Conservation (phyloP, 2,797 vertebrate species). For the Phoeniculus purpureus region DNA sequence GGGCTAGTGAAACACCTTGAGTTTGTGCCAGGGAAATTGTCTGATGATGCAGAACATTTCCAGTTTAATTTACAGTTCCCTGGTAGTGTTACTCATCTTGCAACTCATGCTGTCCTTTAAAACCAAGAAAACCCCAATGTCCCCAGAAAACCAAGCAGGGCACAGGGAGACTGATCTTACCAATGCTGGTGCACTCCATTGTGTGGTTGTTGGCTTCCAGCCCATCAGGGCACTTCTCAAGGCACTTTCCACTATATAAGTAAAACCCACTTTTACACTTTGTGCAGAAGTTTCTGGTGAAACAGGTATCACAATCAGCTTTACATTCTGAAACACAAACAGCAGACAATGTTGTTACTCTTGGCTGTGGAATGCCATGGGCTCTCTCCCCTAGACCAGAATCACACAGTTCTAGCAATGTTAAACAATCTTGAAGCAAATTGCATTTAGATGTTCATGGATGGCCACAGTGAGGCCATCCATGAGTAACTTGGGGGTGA, state of each 20-base stretch:
- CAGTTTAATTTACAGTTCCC: background rate
- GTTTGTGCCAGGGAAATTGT: background rate
- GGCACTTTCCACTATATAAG: conserved; percentile 90
- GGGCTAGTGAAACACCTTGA: background rate
- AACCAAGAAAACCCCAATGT: no score
- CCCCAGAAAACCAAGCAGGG: background rate
- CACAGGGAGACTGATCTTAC: conserved; percentile 72
- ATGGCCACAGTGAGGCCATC: background rate
- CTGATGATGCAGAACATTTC: background rate
- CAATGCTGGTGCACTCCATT: conserved; percentile 90
- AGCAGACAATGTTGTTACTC: background rate
- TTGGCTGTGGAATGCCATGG: background rate
- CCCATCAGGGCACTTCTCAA: conserved; percentile 91
- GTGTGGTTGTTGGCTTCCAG: conserved; percentile 90
- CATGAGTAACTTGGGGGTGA: background rate
- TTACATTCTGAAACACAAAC: conserved; percentile 89
- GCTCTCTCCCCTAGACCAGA: background rate
- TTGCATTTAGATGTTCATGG: background rate
- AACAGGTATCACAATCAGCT: conserved; percentile 92
- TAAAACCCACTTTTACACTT: conserved; percentile 91
- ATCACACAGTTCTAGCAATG: background rate
- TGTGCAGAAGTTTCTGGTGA: conserved; percentile 91
- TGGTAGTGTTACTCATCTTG: background rate
- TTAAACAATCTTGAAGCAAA: background rate
- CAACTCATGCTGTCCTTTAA: background rate